Conservation (phyloP, 2,113 vertebrate genomes). For the Epinephelus moara region DNA sequence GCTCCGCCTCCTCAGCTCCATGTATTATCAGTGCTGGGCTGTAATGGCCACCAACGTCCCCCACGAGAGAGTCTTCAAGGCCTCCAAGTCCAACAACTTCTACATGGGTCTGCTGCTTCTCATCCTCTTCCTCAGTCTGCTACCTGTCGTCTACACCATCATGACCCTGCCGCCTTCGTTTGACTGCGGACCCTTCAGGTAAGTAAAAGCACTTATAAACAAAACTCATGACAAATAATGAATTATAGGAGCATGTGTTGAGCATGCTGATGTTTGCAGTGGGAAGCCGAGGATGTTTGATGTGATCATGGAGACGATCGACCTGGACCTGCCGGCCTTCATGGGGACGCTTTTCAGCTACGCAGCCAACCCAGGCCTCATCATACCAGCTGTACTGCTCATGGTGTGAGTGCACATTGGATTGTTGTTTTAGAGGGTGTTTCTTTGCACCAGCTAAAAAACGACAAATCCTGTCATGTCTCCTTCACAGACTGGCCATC, state of each 20-base stretch:
- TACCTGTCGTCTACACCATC: constrained; percentile 97
- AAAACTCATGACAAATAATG: not conserved
- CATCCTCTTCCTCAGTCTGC: constrained; percentile 96
- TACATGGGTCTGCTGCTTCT: constrained; percentile 97
- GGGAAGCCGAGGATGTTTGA: constrained; percentile 96
- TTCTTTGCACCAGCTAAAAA: not conserved
- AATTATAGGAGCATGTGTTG: not conserved
- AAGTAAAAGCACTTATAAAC: constrained; percentile 71
- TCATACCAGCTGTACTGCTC: constrained; percentile 96
- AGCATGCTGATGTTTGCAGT: constrained; percentile 75
- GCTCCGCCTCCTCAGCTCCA: constrained; percentile 95
- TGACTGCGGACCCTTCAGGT: constrained; percentile 97
- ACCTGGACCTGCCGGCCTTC: constrained; percentile 93
- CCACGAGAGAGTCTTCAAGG: constrained; percentile 96
- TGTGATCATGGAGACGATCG: constrained; percentile 95
- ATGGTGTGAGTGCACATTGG: constrained; percentile 92
- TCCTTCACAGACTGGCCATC: constrained; percentile 90
- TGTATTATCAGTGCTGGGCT: constrained; percentile 99
- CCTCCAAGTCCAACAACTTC: constrained; percentile 98
- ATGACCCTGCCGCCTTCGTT: constrained; percentile 97
- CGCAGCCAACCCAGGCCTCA: constrained; percentile 95
- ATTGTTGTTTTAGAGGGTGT: not conserved
- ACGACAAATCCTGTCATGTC: constrained; percentile 4
- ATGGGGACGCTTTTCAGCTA: constrained; percentile 95
- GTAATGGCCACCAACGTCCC: constrained; percentile 98